Evolutionary conservation across 2,888 invertebrate genomes (phyloP), one percentile per base, ranked within the genome.

Genomic region (Mythimna pallens): DNA sequence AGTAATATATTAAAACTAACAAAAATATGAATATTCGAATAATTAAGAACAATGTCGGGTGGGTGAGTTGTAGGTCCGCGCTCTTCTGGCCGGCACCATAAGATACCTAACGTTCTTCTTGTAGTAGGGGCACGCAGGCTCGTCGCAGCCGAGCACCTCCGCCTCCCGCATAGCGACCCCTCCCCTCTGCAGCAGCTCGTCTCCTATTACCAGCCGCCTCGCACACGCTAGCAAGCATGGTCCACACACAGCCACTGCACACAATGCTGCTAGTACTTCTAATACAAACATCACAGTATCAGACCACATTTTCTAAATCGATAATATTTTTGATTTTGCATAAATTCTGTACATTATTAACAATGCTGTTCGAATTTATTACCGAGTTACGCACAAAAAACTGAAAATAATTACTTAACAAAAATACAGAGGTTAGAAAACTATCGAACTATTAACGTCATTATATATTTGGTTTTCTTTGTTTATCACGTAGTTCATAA

Each of bases 81-180:
- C 88, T 82, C 94, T 89, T 76, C 89, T 91, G 3, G 92, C 91
- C 1, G 95, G 94, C n/a, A 95, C 90, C 94, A 95, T 92, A 25
- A 96, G 91, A 69, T 93, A 94, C 52, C 89, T 89, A 14, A 93
- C 78, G 76, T 95, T 96, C 80, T 94, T 94, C 85, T 95, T 95
- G 90, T 96, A 96, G 77, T 96, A 96, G 0, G 96, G 96, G 65
- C 96, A 96, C 12, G 93, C 91, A 6, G 96, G 96, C 78, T 95
- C 96, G 70, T 96, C 95, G 80, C 96, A 96, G 30, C 96, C 96
- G 17, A 92, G 79, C 3, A 95, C 92, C 47, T 94, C 94, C 0
- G 95, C 94, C 78, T 95, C 93, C 20, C 88, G 92, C 47, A 94
- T 61, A 0, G 76, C 76, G 14, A 87, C 85, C 0, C 89, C 91